Percentiles rank a stretch among this genome's conserved stretches.
Evolutionary conservation across 2,797 vertebrate genomes (phyloP).

Genomic region (Gila robusta): DNA sequence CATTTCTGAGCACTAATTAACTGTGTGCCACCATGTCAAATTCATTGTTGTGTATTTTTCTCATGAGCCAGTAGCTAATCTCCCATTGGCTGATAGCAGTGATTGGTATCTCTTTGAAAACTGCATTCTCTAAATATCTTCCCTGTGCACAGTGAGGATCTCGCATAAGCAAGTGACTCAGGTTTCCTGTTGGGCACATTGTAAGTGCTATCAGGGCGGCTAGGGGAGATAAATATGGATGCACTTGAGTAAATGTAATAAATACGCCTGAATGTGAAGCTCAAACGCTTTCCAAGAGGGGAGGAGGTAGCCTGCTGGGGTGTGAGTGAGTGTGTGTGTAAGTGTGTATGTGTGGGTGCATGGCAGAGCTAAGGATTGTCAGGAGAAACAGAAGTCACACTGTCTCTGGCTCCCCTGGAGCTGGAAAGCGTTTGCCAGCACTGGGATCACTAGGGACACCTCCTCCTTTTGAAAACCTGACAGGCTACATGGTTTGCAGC

Average conservation of each 20-base stretch:
- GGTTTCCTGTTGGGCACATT: conserved; percentile 59
- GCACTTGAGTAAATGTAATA: conserved; percentile 68
- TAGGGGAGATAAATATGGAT: conserved; percentile 63
- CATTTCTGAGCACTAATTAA: conserved; percentile 50
- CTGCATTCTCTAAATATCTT: conserved; percentile 66
- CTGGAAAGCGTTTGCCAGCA: conserved; percentile 76
- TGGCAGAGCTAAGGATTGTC: conserved; percentile 67
- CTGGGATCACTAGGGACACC: conserved; percentile 65
- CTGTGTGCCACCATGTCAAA: conserved; percentile 49
- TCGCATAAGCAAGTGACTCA: conserved; percentile 59
- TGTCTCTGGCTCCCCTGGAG: conserved; percentile 72
- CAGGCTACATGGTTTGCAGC: conserved; percentile 73
- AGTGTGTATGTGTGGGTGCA: conserved; percentile 58
- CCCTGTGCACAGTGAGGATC: conserved; percentile 57
- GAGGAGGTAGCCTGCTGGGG: conserved; percentile 61
- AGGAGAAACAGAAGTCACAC: conserved; percentile 69
- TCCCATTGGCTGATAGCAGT: conserved; percentile 54
- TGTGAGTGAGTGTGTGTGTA: conserved; percentile 29
- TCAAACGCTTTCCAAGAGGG: conserved; percentile 56
- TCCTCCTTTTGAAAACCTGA: conserved; percentile 70
- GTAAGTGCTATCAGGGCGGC: conserved; percentile 52
- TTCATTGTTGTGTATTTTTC: conserved; percentile 47
- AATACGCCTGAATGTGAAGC: conserved; percentile 64
- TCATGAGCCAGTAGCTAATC: conserved; percentile 60
- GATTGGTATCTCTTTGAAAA: conserved; percentile 63